Conservation (phyloP, 1,140 invertebrate species). For the Musca vetustissima region DNA sequence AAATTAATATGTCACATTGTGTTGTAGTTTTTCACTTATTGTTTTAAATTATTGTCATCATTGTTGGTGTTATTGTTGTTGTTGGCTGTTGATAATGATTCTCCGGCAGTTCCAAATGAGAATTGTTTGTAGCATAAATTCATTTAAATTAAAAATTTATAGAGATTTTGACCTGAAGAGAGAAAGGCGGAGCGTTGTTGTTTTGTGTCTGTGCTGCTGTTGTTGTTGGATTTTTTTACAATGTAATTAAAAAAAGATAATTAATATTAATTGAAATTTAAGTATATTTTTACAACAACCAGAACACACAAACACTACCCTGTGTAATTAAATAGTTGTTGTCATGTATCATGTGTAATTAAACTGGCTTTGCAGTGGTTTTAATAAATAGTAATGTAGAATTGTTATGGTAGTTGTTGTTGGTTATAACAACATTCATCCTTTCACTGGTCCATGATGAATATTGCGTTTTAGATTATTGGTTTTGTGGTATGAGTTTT, state of each 20-base stretch:
- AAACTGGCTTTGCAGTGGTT: not conserved
- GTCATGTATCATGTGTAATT: not conserved
- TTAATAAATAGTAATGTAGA: too few species aligned
- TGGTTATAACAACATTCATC: too few species aligned
- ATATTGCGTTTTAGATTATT: too few species aligned
- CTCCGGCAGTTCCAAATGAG: not conserved
- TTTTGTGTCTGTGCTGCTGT: not conserved
- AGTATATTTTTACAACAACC: not conserved
- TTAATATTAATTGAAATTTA: constrained; percentile 10
- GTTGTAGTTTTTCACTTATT: too few species aligned
- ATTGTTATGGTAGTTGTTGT: too few species aligned
- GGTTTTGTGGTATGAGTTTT: too few species aligned
- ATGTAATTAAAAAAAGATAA: constrained; percentile 1
- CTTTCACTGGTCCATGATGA: too few species aligned
- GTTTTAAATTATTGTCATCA: too few species aligned
- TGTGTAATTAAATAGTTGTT: not conserved
- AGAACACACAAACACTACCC: too few species aligned
- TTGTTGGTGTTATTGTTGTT: not conserved
- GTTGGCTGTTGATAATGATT: not conserved
- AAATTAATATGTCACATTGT: too few species aligned
- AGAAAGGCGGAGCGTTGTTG: not conserved
- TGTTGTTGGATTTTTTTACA: too few species aligned
- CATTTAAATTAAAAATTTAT: constrained; percentile 1
- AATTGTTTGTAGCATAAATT: not conserved
- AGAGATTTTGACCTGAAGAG: too few species aligned